Base-by-base conservation (phyloP, 2,888 invertebrate species). In the Chymomyza amoena region DNA sequence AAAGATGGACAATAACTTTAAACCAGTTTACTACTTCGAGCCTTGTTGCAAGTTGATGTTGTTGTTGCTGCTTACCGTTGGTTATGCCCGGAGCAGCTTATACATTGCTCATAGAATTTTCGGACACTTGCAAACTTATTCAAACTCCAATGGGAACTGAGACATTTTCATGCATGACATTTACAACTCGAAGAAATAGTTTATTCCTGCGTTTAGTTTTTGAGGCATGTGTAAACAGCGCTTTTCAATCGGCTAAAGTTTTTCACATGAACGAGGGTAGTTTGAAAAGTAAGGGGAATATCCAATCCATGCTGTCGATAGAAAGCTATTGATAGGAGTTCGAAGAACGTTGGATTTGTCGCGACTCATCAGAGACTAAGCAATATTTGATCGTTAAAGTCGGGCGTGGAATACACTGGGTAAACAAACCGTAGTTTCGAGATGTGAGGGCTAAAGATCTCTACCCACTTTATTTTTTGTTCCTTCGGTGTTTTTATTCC, bases 1-100 rank as follows among this genome's bases (percentile, higher is more conserved):
- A 88, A 84, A 88, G 87, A 88, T 88, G 88, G 88, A 84, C 88
- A 88, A 84, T 88, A 86, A 81, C 83, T 84, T 81, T 81, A 84
- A 84, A 84, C 84, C 87, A 88, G 88, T 77, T 84, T 77, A 71
- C 61, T 70, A 73, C 15, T 70, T 73, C 77, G 73, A 83, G 83
- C 83, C 85, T 83, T 80, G 83, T 83, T 74, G 83, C 80, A 79
- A 62, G 70, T 72, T 78, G 50, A 7, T 62, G 62, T 62, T 61
- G 16, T 62, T 63, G 62, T 63, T 51, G 51, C 52, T 7, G 28
- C 25, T 63, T 13, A 45, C 39, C 2, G 39, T 45, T 45, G 39
- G 13, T 45, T 45, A 15, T 13, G 39, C 39, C 13, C 39, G 39
- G 39, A 45, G 7, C 32, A 9, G 13, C 13, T 13, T 45, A 45